Base-by-base conservation (phyloP, 2,888 invertebrate species). In the Melanchra persicariae region DNA sequence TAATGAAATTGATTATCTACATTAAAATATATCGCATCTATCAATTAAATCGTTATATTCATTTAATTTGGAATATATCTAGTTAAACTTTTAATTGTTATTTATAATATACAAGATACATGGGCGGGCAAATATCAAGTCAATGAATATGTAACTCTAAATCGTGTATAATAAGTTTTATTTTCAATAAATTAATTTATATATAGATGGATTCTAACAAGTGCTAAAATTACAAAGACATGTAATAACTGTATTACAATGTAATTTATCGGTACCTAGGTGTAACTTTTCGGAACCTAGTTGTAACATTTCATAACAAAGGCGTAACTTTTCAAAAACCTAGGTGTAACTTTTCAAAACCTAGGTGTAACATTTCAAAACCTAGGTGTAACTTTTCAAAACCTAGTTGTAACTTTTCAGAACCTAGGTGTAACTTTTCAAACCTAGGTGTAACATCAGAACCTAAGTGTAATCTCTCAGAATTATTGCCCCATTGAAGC, bases 401-500 rank as follows among this genome's bases (percentile, higher is more conserved):
- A 66, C 45, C 60, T 59, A 37, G 19, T 5, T 80, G 74, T 81
- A 66, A 60, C 60, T 17, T 49, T 45, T 68, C 63, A 62, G 4
- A 62, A 54, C 68, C n/a, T 45, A 67, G 51, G 54, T 45, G 58
- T 71, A 52, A 63, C 30, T 51, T 52, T 52, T 52, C 52, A 52
- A 30, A 52, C 68, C 63, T 81, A 77, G 61, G 60, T 64, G 76
- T 76, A 64, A 49, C 54, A 47, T 89, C 92, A 90, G 63, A 80
- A 82, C 81, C 86, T 83, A 86, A 86, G 85, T 86, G 86, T 85
- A 81, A 84, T 90, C 92, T 93, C 93, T 89, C 92, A 91, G 86
- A 90, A 89, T 91, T 90, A 91, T 88, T 89, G 90, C 90, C 93
- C 91, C 92, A 84, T 86, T 79, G 77, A 95, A 95, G 95, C 95